Evolutionary conservation across 1,140 invertebrate species (phyloP).

Genomic region (Triops cancriformis): DNA sequence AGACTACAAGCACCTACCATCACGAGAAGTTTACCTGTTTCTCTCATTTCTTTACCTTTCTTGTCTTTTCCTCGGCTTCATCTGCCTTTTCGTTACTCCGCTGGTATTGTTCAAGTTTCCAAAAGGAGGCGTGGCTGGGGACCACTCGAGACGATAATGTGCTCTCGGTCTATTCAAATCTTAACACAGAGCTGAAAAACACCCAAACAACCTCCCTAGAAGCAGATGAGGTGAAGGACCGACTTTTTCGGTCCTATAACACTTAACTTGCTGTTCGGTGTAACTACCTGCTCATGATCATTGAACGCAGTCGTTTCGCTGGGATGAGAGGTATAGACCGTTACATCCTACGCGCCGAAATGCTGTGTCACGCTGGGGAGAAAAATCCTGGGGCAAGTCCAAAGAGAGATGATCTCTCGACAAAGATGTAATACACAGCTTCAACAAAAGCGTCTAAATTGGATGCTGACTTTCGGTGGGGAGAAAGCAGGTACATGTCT

Average conservation of each 20-base stretch:
- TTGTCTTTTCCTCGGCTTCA: too few species aligned
- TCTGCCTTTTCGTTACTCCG: too few species aligned
- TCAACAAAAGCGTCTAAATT: neutral
- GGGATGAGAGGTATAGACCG: neutral
- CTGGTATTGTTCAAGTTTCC: too few species aligned
- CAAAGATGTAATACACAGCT: neutral
- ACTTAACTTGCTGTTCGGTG: neutral
- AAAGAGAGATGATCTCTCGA: neutral
- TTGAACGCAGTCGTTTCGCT: neutral
- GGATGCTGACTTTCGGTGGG: neutral
- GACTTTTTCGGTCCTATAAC: neutral
- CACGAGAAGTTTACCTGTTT: too few species aligned
- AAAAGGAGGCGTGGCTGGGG: too few species aligned
- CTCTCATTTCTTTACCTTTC: too few species aligned
- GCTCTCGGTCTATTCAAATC: too few species aligned
- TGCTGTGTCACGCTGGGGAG: neutral
- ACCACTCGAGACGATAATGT: too few species aligned
- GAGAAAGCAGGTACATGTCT: neutral
- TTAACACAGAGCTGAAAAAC: too few species aligned
- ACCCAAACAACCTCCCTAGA: neutral
- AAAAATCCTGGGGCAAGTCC: neutral
- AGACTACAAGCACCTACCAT: neutral
- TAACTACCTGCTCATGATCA: slow-evolving; percentile 1
- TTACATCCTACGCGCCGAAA: neutral
- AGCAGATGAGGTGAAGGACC: neutral